These are phyloP conservation scores for Hipparchia semele DNA, from an alignment of 2,888 invertebrate genomes.

Conservation along the genomic window DNA sequence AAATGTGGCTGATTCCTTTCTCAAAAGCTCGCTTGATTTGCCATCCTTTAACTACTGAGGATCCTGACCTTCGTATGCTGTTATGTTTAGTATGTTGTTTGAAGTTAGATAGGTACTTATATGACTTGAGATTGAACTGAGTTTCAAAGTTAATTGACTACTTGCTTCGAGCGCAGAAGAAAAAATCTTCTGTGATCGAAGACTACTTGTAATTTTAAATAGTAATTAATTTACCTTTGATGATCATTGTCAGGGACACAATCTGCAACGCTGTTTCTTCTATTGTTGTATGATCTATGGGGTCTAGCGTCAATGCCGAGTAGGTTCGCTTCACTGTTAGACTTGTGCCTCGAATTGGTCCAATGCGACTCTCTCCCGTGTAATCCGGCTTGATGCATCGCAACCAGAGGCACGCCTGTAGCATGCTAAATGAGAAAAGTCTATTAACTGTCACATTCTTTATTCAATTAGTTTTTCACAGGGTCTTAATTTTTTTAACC, in stretches of 20 bases:
- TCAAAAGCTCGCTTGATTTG: too few relatives aligned
- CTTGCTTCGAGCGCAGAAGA: too few relatives aligned
- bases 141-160: too few relatives aligned
- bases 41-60: too few relatives aligned
- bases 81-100: too few relatives aligned
- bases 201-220: background rate
- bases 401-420: slow-evolving; percentile 84
- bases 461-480: background rate
- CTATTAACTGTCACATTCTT: background rate
- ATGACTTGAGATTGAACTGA: too few relatives aligned
- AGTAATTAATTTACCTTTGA: slow-evolving; percentile 69
- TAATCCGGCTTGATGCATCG: slow-evolving; percentile 87
- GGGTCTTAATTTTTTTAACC: background rate
- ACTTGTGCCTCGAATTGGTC: slow-evolving; percentile 82
- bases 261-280: slow-evolving; percentile 84
- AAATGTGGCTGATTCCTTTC: too few relatives aligned
- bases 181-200: too few relatives aligned
- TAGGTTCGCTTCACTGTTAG: slow-evolving; percentile 94
- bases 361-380: slow-evolving; percentile 78
- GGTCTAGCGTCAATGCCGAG: slow-evolving; percentile 84
- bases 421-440: slow-evolving; percentile 53
- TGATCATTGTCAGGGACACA: slow-evolving; percentile 81
- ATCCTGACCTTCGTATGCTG: too few relatives aligned
- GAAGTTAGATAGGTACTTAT: too few relatives aligned
- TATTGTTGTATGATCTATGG: slow-evolving; percentile 70